Base-by-base conservation (phyloP, 1,140 invertebrate genomes). In the Drosophila burlai region DNA sequence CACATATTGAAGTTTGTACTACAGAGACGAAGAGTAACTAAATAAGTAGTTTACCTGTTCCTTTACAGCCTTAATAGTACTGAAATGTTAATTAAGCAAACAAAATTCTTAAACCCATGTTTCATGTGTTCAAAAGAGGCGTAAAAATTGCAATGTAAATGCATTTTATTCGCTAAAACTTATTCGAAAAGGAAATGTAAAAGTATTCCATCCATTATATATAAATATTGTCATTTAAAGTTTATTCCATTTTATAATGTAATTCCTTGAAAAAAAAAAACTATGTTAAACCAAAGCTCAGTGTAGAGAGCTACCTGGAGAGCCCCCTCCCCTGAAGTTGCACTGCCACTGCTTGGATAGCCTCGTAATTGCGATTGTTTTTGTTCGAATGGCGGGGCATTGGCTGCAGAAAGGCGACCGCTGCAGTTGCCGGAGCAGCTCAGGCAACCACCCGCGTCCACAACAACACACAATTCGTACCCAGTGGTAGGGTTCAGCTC, bases 331-430 rank as follows among this genome's bases (percentile, higher is more conserved):
- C 45, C 24, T 26, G 31, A 10, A 21, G 45, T 13, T 40, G 6
- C 21, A 34, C 43, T 45, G 29, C 52, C 50, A 72, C 18, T 45
- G 13, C n/a, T 36, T 42, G 7, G 50, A 10, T 66, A 45, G 54
- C 73, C 62, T 80, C 45, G 84, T 87, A 87, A 89, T 87, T 87
- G 84, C 84, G 64, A 81, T 89, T 84, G 71, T 75, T 68, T 82
- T 86, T 76, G 63, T 55, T 50, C 66, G 80, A 71, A 38, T 78
- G 71, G 73, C 73, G 72, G 58, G 52, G 73, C 73, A 75, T 76
- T 77, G 76, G 65, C 80, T 76, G 61, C 74, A 81, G 72, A 66
- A 82, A 81, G 65, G 78, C 79, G 66, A 64, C 62, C 63, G 49
- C 64, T 63, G 43, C 46, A 73, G 34, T 67, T 34, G 49, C 24